Base-by-base conservation (phyloP, 2,888 invertebrate genomes). In the Hirtodrosophila trivittata region DNA sequence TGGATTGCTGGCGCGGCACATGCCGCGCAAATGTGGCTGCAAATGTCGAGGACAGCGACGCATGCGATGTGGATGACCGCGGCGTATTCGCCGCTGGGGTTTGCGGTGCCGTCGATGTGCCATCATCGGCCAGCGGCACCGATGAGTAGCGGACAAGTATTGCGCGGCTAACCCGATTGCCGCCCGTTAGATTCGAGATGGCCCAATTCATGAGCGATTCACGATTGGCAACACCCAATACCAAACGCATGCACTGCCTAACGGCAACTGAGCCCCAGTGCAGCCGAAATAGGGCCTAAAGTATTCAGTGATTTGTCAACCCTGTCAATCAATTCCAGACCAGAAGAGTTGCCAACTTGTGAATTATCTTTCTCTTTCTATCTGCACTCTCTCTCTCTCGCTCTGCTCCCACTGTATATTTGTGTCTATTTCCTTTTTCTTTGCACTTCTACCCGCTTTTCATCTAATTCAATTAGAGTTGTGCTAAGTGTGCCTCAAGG, bases 151-250 rank as follows among this genome's bases (percentile, higher is more conserved):
- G 89, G 32, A 90, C 89, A 38, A 90, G 87, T 54, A 90, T 87
- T 21, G 90, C 90, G 52, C 89, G 90, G 77, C 90, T 90, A 49
- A 90, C 90, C 10, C 90, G 91, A 87, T 90, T 90, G 69, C 90
- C 87, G 67, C 90, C 90, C 68, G 90, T 89, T 65, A 90, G 72
- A 85, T 90, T 90, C 42, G 90, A 89, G 50, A 90, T 88, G 70
- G 90, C 91, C 90, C 90, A 90, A 82, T 89, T 89, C 90, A 90
- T 90, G 78, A 75, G 78, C 66, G 51, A 39, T 32, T 35, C 14
- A 52, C 30, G 30, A 26, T 7, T 28, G 28, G 28, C 28, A 51
- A 43, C n/a, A 12, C 9, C 16, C 3, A 8, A 38, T 21, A 66
- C 76, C 64, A 55, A 49, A 57, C 78, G 65, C 69, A 47, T 56